phyloP scores from a whole-genome alignment of 1,140 invertebrate species.

The Zaprionus inermis region DNA sequence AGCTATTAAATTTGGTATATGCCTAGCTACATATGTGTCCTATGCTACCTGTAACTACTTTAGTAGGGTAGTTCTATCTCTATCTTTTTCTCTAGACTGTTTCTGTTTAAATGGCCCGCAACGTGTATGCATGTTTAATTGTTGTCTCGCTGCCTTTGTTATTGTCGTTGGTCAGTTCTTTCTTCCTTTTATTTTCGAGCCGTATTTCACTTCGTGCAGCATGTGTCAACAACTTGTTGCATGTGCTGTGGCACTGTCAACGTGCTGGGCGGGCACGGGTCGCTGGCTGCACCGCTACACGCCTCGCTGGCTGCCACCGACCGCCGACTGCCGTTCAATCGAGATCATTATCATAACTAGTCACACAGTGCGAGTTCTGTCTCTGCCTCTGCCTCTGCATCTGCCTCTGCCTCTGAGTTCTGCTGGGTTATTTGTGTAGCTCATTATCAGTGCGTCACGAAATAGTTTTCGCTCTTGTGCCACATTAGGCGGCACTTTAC shows the following conservation, averaged over 20 bases:
- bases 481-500: slow-evolving; percentile 51
- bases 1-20: neutral
- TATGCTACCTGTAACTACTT: too few relatives aligned
- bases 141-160: slow-evolving; percentile 4
- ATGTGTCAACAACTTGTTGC: slow-evolving; percentile 66
- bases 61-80: too few relatives aligned
- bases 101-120: slow-evolving; percentile 16
- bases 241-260: slow-evolving; percentile 42
- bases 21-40: too few relatives aligned
- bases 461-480: slow-evolving; percentile 53
- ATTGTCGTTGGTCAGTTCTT: slow-evolving; percentile 29
- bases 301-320: slow-evolving; percentile 36
- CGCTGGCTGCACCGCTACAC: slow-evolving; percentile 45
- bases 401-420: neutral
- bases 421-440: slow-evolving; percentile 27
- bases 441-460: slow-evolving; percentile 58
- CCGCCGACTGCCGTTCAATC: slow-evolving; percentile 21
- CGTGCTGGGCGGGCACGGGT: slow-evolving; percentile 26
- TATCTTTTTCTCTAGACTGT: neutral
- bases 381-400: neutral
- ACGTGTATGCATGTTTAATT: neutral
- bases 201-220: slow-evolving; percentile 37
- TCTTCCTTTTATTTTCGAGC: slow-evolving; percentile 9
- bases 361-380: slow-evolving; percentile 30
- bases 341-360: slow-evolving; percentile 34